A percentile compares a stretch with the other conserved stretches of the same genome.
Conservation (phyloP, 2,888 invertebrate species). For the Eupithecia subfuscata region DNA sequence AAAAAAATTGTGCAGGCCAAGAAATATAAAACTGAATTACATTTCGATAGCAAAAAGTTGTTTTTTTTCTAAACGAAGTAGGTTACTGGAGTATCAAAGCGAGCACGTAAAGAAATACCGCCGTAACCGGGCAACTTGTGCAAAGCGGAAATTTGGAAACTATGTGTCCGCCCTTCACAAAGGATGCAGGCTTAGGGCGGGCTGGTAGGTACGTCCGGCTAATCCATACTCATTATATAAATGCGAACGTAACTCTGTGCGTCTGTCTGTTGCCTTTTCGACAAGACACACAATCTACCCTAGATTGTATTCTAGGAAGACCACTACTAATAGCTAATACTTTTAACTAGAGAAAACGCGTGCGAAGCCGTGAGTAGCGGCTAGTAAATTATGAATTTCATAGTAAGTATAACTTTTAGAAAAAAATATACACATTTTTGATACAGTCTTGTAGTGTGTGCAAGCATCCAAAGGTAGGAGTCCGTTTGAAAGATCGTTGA, state of each 20-base stretch:
- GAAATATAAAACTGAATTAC: background rate
- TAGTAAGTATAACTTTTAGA: background rate
- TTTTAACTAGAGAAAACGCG: too few species aligned
- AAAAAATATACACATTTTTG: background rate
- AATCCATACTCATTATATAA: background rate
- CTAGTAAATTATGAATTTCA: background rate
- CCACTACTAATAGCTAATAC: background rate
- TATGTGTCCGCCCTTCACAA: slow-evolving; percentile 55
- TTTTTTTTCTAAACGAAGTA: background rate
- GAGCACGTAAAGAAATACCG: slow-evolving; percentile 39
- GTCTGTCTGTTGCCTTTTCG: background rate
- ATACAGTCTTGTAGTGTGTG: background rate
- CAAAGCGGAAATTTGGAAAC: slow-evolving; percentile 56
- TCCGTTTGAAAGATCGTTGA: background rate
- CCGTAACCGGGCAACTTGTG: slow-evolving; percentile 19
- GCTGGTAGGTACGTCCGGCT: background rate
- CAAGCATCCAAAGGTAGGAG: background rate
- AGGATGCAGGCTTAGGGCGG: slow-evolving; percentile 43
- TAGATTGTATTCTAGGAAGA: background rate
- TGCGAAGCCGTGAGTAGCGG: background rate
- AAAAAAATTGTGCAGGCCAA: background rate
- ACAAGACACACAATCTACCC: too few species aligned
- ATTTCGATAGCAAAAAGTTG: background rate
- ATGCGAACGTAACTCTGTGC: background rate
- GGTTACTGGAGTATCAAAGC: background rate